Base-by-base conservation (phyloP, 2,888 invertebrate species). In the Drosophila subsilvestris region DNA sequence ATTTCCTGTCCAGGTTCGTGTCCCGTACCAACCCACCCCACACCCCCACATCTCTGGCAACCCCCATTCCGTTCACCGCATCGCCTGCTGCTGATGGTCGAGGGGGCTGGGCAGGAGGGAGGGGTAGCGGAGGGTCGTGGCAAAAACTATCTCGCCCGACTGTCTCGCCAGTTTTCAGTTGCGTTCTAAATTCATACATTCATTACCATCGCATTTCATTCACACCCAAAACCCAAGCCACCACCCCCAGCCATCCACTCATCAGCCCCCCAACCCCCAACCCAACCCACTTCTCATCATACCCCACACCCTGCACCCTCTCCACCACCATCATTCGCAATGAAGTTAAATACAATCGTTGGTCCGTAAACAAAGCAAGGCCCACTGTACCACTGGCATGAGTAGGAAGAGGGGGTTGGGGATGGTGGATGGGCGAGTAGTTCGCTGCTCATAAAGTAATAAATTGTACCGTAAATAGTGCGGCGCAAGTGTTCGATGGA, bases 141-240 rank as follows among this genome's bases (percentile, higher is more conserved):
- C 82, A 80, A 89, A 90, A 89, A 89, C 86, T 89, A 89, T 88
- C 88, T 88, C 77, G 79, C 73, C 78, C 80, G 67, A 69, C 76
- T 89, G 86, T 84, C 88, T 86, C 86, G 80, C 80, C 82, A 72
- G 77, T 76, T 90, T 88, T 76, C 80, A 81, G 77, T 90, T 89
- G 86, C 84, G 89, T 80, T 88, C 88, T 89, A 90, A 88, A 88
- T 89, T 88, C 88, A 88, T 88, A 90, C 88, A 90, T 88, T 90
- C 88, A 89, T 90, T 88, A 89, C 83, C 88, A 87, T 76, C 89
- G 86, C 88, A 86, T 86, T 83, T 86, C 86, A 77, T 80, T 77
- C 80, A 71, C 68, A 74, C 59, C 63, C 74, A 63, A 37, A 25
- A 27, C 57, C 29, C 43, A 3, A 14, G 32, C 32, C 27, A 3